Percentiles rank a stretch among this genome's conserved stretches.
Conservation (phyloP, 2,113 vertebrate genomes). For the Osmerus mordax region DNA sequence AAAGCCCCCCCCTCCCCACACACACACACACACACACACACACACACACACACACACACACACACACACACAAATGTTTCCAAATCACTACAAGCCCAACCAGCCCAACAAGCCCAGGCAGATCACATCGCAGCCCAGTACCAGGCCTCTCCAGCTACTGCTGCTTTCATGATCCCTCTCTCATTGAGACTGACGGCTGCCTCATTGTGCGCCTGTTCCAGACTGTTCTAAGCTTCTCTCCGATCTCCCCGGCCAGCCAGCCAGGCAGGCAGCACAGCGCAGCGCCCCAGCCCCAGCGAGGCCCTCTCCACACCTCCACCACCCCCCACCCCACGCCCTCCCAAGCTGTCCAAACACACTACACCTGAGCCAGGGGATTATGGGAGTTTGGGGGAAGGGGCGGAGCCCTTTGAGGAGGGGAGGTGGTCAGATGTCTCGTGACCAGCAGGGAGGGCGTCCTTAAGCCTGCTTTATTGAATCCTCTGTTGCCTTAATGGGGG, state of each 20-base stretch:
- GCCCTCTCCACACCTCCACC: neutral
- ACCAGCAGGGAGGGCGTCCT: constrained; percentile 34
- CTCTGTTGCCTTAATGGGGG: constrained; percentile 59
- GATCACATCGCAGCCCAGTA: neutral
- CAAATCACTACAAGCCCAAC: constrained; percentile 32
- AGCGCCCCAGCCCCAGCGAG: neutral
- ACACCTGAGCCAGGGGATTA: constrained; percentile 36
- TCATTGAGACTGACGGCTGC: no score
- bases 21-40: constrained; percentile 10
- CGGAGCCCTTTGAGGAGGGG: neutral
- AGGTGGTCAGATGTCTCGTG: constrained; percentile 4
- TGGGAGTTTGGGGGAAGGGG: neutral
- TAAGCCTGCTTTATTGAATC: constrained; percentile 71
- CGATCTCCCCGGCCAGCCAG: no score
- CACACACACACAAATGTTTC: constrained; percentile 6
- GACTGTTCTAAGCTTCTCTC: no score
- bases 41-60: constrained; percentile 14
- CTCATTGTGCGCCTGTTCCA: no score
- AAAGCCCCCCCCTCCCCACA: no score
- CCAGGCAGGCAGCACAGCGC: neutral
- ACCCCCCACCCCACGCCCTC: neutral
- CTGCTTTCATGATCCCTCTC: no score
- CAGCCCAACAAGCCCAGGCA: constrained; percentile 34
- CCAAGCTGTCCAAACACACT: constrained; percentile 45
- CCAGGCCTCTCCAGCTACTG: no score